Evolutionary conservation across 2,888 invertebrate genomes (phyloP).

Genomic region (Thera britannica): DNA sequence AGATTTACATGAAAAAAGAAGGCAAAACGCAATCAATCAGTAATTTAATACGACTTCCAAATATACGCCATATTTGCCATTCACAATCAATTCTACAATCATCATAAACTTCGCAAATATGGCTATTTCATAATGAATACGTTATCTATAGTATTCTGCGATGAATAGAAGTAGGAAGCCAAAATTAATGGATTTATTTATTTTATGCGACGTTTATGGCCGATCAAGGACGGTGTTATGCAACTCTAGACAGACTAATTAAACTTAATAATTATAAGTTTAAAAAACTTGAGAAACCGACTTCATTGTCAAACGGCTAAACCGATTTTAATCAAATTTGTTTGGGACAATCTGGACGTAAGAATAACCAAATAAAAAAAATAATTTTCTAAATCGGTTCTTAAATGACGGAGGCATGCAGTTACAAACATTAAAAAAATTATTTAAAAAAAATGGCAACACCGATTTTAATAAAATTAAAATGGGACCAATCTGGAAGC

Average conservation of each 20-base stretch:
- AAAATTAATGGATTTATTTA: constrained; percentile 44
- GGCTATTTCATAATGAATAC: constrained; percentile 44
- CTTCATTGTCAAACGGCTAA: too few species aligned
- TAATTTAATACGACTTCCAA: constrained; percentile 49
- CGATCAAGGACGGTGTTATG: constrained; percentile 38
- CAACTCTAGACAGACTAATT: constrained; percentile 16
- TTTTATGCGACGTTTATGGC: constrained; percentile 49
- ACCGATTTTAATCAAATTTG: too few species aligned
- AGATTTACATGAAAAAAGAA: not conserved
- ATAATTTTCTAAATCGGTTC: too few species aligned
- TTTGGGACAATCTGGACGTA: too few species aligned
- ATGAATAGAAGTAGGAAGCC: constrained; percentile 42
- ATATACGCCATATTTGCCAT: constrained; percentile 53
- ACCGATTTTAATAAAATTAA: too few species aligned
- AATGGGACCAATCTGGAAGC: too few species aligned
- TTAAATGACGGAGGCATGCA: too few species aligned
- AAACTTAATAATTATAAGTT: too few species aligned
- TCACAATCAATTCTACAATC: constrained; percentile 45
- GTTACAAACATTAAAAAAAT: too few species aligned
- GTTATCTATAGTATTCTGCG: constrained; percentile 41
- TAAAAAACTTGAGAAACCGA: too few species aligned
- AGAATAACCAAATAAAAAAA: too few species aligned
- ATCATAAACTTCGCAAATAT: constrained; percentile 53
- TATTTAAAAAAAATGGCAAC: too few species aligned
- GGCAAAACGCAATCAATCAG: constrained; percentile 43